Evolutionary conservation across 2,797 vertebrate genomes (phyloP), one percentile per base, ranked within the genome.

Genomic region (Betta splendens): DNA sequence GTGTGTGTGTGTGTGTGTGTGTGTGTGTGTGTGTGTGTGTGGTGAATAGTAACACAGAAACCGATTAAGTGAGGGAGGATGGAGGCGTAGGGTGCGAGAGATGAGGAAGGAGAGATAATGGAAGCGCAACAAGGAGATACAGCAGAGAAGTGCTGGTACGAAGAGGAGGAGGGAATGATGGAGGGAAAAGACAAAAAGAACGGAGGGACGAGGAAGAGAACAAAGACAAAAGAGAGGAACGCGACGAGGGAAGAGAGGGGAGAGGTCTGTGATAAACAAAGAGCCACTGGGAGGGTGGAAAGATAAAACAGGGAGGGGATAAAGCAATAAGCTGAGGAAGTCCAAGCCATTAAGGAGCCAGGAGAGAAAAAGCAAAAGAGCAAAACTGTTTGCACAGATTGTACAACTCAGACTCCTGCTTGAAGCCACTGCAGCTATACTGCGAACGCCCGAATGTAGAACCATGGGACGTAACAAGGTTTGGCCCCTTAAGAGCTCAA

Each of bases 31-130:
- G 49, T 7, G 46, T 37, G 46, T 61, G 52, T 36, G 53, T 17
- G 33, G 49, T 33, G 61, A 58, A 84, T 64, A 71, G 76, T 73
- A 68, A 80, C 76, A 75, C 73, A 75, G 63, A 74, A 77, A 76
- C 70, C 28, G 72, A 82, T 84, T 80, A 78, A 61, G 66, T 64
- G 51, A 80, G 68, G 40, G 57, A 83, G 57, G 44, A 65, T 2
- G n/a, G 70, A 57, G 57, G 52, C 12, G n/a, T 32, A 37, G 70
- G 50, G 64, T 39, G 40, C 61, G 47, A 47, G 43, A 65, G 59
- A 54, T 1, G 18, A 58, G 58, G 64, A 67, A 57, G 54, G 42
- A 45, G 25, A 70, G 70, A 77, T 83, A 82, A 78, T 78, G 67
- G 64, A 50, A 64, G 61, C 13, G 2, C 42, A 68, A n/a, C n/a